phyloP scores from a whole-genome alignment of 2,888 invertebrate genomes.

The Rhagophthalmus giganteus region DNA sequence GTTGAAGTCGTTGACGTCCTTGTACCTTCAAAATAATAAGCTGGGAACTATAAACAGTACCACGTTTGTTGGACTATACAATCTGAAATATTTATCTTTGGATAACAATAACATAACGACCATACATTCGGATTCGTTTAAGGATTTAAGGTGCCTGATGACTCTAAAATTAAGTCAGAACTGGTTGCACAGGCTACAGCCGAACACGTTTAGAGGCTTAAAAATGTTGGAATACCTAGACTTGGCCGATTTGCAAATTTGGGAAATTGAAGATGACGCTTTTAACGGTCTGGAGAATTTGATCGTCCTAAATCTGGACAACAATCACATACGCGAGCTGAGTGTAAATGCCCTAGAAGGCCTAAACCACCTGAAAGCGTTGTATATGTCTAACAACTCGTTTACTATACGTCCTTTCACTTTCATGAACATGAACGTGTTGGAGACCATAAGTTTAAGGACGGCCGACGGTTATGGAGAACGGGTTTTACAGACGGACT shows the following conservation, averaged over 20 bases:
- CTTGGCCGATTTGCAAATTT: not conserved
- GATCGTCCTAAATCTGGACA: not conserved
- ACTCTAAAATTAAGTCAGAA: not conserved
- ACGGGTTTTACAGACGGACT: not conserved
- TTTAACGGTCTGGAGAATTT: constrained; percentile 14
- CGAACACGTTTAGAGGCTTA: constrained; percentile 3
- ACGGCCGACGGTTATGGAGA: not conserved
- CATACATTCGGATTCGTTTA: constrained; percentile 3
- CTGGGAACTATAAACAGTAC: constrained; percentile 48
- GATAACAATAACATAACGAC: constrained; percentile 47
- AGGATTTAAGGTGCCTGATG: constrained; percentile 3
- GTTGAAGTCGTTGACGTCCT: constrained; percentile 47
- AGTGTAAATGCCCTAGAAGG: not conserved
- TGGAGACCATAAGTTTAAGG: not conserved
- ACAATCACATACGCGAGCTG: not conserved
- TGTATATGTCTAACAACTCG: constrained; percentile 45
- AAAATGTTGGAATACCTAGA: not conserved
- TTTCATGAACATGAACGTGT: not conserved
- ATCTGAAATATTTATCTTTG: constrained; percentile 49
- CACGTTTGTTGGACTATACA: constrained; percentile 49
- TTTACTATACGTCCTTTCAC: not conserved
- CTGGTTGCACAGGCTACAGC: not conserved
- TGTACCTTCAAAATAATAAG: constrained; percentile 53
- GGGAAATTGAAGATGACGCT: not conserved
- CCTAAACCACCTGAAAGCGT: constrained; percentile 34